Conservation (phyloP, 2,888 invertebrate species). For the Cancer borealis region DNA sequence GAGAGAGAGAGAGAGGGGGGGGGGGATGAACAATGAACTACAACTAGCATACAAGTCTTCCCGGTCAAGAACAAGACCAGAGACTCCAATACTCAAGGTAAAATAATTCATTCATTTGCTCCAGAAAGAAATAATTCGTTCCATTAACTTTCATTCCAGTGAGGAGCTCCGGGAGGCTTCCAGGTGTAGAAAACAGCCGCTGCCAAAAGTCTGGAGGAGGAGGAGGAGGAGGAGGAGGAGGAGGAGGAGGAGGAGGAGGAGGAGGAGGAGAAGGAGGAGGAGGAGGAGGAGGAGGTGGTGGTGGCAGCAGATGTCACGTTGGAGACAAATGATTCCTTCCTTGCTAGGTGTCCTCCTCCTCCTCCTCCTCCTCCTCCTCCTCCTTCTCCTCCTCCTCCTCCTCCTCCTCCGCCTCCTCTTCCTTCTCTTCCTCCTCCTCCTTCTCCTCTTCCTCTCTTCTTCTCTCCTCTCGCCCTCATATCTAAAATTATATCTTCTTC, state of each 20-base stretch:
- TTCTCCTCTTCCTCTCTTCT: background rate
- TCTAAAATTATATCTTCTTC: background rate
- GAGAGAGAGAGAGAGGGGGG: conserved; percentile 53
- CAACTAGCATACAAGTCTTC: background rate
- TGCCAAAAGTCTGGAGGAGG: conserved; percentile 22
- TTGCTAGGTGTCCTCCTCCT: background rate
- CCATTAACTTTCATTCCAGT: conserved; percentile 22
- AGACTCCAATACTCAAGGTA: background rate
- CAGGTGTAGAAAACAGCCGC: background rate
- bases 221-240: conserved; percentile 25
- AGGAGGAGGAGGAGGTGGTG: conserved; percentile 21
- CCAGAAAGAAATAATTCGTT: conserved; percentile 3
- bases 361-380: background rate
- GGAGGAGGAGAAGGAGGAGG: background rate
- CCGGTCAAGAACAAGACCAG: background rate
- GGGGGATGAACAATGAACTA: background rate
- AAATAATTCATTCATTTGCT: background rate
- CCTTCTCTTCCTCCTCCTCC: background rate
- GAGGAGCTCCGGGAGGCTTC: background rate
- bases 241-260: background rate
- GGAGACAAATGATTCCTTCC: background rate
- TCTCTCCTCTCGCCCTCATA: background rate
- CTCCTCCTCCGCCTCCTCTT: background rate
- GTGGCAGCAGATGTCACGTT: background rate
- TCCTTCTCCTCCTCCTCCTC: background rate